These are phyloP conservation scores for Eupeodes corollae DNA, from an alignment of 1,140 invertebrate genomes.

Conservation along the genomic window DNA sequence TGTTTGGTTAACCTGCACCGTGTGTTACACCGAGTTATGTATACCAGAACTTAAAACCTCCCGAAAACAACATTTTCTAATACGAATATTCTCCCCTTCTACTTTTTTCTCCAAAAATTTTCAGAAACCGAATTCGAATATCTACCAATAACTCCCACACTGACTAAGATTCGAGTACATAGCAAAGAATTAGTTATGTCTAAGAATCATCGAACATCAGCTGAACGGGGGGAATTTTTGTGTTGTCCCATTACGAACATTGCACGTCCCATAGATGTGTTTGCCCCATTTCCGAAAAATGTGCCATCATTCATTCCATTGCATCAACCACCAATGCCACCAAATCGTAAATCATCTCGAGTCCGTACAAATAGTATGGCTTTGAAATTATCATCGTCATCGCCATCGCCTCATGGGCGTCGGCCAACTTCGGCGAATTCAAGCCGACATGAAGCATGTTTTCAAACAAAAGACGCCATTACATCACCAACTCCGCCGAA, in stretches of 20 bases:
- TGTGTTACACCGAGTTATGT: no score
- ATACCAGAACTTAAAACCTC: no score
- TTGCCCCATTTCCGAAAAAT: conserved; percentile 37
- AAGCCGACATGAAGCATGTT: conserved; percentile 47
- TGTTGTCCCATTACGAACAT: conserved; percentile 47
- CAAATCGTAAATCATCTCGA: conserved; percentile 54
- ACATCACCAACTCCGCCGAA: not conserved
- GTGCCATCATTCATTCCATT: conserved; percentile 40
- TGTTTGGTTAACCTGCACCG: no score
- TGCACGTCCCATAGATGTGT: conserved; percentile 32
- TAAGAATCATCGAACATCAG: no score
- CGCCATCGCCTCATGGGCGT: not conserved
- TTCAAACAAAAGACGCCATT: conserved; percentile 26
- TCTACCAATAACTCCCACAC: conserved; percentile 65
- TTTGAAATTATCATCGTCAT: conserved; percentile 33
- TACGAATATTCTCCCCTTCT: not conserved
- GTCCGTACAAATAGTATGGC: conserved; percentile 43
- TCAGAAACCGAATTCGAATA: conserved; percentile 49
- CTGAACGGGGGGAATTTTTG: conserved; percentile 12
- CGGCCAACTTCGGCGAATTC: not conserved
- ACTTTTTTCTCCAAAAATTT: conserved; percentile 22
- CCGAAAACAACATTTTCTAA: not conserved
- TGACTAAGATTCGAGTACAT: conserved; percentile 66
- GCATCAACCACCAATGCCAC: conserved; percentile 20
- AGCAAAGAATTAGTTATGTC: conserved; percentile 40